Conservation (phyloP, 1,140 invertebrate genomes). For the Callitettix versicolor region DNA sequence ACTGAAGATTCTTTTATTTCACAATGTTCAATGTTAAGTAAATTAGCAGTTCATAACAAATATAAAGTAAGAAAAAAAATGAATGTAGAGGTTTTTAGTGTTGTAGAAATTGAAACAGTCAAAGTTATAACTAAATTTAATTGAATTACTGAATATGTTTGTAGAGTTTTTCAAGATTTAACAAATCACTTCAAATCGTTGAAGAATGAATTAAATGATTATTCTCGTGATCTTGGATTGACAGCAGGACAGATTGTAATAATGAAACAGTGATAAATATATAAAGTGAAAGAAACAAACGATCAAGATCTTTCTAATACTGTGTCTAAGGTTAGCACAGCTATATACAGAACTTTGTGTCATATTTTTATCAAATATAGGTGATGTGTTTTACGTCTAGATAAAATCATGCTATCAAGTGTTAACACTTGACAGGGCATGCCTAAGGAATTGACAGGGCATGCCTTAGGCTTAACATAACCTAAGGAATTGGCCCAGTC, state of each 20-base stretch:
- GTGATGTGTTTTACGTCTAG: too few relatives aligned
- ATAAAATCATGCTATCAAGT: too few relatives aligned
- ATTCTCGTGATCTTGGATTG: conserved; percentile 48
- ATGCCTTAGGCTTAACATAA: too few relatives aligned
- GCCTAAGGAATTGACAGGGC: too few relatives aligned
- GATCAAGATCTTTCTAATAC: conserved; percentile 70
- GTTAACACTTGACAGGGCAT: too few relatives aligned
- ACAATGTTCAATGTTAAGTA: too few relatives aligned
- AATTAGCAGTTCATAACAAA: too few relatives aligned
- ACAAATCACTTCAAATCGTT: conserved; percentile 63
- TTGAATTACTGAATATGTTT: conserved; percentile 64
- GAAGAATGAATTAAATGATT: conserved; percentile 63
- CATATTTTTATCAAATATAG: too few relatives aligned
- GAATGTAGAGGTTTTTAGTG: conserved; percentile 75
- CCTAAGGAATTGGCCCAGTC: too few relatives aligned
- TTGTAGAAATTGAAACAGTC: conserved; percentile 88
- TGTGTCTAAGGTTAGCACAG: conserved; percentile 93
- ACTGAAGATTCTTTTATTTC: too few relatives aligned
- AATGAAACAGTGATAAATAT: conserved; percentile 53
- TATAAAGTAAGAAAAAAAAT: too few relatives aligned
- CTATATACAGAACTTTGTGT: conserved; percentile 92
- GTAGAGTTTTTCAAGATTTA: conserved; percentile 61
- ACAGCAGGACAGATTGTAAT: conserved; percentile 53
- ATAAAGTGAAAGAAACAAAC: conserved; percentile 68
- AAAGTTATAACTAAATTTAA: conserved; percentile 78